A percentile compares a stretch with the other conserved stretches of the same genome.
Evolutionary conservation across 2,888 invertebrate genomes (phyloP).

Genomic region (Parnassius smintheus): DNA sequence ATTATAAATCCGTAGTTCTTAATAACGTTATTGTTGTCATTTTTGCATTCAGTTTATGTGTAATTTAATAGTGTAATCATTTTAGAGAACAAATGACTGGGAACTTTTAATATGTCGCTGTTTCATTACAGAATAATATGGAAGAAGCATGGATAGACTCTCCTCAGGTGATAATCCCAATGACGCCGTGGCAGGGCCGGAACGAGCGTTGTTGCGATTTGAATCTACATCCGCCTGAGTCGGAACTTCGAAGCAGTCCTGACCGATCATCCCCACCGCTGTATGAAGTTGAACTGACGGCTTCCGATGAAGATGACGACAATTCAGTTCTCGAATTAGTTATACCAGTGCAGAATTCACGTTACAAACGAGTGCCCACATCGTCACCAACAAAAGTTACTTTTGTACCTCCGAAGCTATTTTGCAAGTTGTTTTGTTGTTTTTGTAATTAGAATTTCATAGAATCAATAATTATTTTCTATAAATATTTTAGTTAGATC

Average conservation of each 20-base stretch:
- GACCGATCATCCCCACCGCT: conserved; percentile 62
- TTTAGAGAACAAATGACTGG: too few species aligned
- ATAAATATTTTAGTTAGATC: too few species aligned
- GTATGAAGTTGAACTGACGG: conserved; percentile 67
- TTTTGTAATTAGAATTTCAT: conserved; percentile 19
- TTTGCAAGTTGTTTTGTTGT: conserved; percentile 52
- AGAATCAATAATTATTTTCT: too few species aligned
- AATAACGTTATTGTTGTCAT: too few species aligned
- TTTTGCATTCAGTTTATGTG: too few species aligned
- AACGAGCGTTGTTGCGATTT: conserved; percentile 27
- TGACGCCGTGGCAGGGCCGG: conserved; percentile 33
- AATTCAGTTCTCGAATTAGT: conserved; percentile 66
- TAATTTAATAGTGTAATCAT: too few species aligned
- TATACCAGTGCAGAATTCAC: conserved; percentile 57
- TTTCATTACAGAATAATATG: conserved; percentile 34
- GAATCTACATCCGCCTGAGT: conserved; percentile 17
- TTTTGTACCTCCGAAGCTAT: conserved; percentile 38
- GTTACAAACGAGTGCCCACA: conserved; percentile 56
- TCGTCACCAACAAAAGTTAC: conserved; percentile 50
- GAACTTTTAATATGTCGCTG: too few species aligned
- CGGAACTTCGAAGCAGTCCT: conserved; percentile 24
- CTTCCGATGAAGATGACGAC: conserved; percentile 73
- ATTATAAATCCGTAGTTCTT: too few species aligned
- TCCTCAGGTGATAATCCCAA: conserved; percentile 20
- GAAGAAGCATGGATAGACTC: conserved; percentile 34